Evolutionary conservation across 2,888 invertebrate genomes (phyloP).

Genomic region (Ormyrus rosae): DNA sequence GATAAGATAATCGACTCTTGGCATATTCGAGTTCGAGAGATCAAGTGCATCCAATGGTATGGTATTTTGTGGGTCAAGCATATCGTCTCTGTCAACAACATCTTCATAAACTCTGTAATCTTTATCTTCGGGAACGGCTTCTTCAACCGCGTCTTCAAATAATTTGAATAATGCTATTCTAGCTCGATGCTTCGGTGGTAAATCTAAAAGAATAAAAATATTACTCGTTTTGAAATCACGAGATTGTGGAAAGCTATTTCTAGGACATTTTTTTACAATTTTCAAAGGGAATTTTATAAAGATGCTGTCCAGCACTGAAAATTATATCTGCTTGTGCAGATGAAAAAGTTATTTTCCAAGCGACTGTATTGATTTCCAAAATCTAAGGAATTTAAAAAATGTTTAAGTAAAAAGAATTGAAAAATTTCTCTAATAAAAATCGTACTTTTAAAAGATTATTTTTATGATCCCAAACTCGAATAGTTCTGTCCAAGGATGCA

Average conservation of each 20-base stretch:
- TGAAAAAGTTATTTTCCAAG: slow-evolving; percentile 58
- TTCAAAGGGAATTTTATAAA: slow-evolving; percentile 62
- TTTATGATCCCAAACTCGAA: slow-evolving; percentile 63
- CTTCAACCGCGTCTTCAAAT: slow-evolving; percentile 57
- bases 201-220: slow-evolving; percentile 57
- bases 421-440: slow-evolving; percentile 1
- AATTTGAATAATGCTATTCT: slow-evolving; percentile 58
- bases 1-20: slow-evolving; percentile 59
- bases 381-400: slow-evolving; percentile 51
- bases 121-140: slow-evolving; percentile 44
- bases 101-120: slow-evolving; percentile 59
- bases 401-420: slow-evolving; percentile 7
- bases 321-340: slow-evolving; percentile 63
- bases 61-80: slow-evolving; percentile 62
- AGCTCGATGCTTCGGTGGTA: slow-evolving; percentile 62
- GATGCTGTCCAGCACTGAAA: slow-evolving; percentile 63
- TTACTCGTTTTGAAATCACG: background rate
- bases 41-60: slow-evolving; percentile 62
- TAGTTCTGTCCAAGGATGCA: slow-evolving; percentile 62
- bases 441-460: slow-evolving; percentile 61
- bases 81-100: slow-evolving; percentile 54
- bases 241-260: background rate
- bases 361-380: slow-evolving; percentile 60
- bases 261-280: slow-evolving; percentile 59
- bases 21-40: slow-evolving; percentile 51